Percentiles rank a stretch among this genome's conserved stretches.
phyloP scores from a whole-genome alignment of 2,113 vertebrate species.

The Onychostoma macrolepis region DNA sequence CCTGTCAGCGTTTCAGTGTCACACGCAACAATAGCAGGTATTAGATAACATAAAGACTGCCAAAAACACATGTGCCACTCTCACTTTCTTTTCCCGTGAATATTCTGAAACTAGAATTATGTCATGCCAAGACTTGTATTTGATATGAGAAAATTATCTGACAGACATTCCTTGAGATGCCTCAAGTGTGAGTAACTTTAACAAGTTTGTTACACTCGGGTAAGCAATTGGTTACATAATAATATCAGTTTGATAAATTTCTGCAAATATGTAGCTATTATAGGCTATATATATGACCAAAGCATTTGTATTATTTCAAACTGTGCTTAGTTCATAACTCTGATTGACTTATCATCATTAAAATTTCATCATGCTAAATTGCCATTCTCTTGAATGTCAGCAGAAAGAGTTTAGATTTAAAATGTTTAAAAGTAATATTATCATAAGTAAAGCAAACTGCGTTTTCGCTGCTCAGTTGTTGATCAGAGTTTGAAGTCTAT shows the following conservation, averaged over 20 bases:
- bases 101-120: not conserved
- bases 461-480: not conserved
- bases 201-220: not conserved
- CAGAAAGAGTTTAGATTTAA: not conserved
- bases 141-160: not conserved
- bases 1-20: not conserved
- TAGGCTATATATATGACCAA: not conserved
- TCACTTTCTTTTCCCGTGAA: not conserved
- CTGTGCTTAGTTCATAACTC: not conserved
- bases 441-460: not conserved
- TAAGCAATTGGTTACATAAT: not conserved
- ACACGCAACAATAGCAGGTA: constrained; percentile 12
- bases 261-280: not conserved
- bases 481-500: not conserved
- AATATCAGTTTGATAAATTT: not conserved
- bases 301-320: not conserved
- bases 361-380: not conserved
- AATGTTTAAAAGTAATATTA: not conserved
- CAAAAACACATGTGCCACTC: not conserved
- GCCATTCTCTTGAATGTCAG: not conserved
- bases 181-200: not conserved
- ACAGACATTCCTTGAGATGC: not conserved
- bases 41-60: constrained; percentile 14
- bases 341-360: not conserved
- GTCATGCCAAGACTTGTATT: not conserved